Conservation (phyloP, 2,113 vertebrate genomes). For the Thunnus thynnus region DNA sequence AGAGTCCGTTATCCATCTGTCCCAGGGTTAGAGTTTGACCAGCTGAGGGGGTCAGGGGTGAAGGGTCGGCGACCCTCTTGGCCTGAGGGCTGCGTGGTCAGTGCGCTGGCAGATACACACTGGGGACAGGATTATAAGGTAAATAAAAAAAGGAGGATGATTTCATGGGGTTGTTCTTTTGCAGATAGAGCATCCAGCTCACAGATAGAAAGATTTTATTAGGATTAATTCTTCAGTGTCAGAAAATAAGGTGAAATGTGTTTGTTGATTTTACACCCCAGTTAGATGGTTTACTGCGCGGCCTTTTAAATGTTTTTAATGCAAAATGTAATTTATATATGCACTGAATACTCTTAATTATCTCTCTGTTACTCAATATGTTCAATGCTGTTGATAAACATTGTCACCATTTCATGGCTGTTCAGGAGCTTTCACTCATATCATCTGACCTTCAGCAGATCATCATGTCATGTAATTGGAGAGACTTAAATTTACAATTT, state of each 20-base stretch:
- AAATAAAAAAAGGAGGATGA: conserved; percentile 49
- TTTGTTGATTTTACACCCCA: not conserved
- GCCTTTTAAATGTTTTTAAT: not conserved
- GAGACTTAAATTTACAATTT: not conserved
- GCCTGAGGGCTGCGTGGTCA: conserved; percentile 66
- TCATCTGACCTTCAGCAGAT: not conserved
- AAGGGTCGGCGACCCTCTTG: conserved; percentile 65
- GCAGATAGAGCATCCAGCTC: conserved; percentile 13
- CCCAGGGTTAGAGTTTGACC: conserved; percentile 79
- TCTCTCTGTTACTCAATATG: not conserved
- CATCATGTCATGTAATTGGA: not conserved
- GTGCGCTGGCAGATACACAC: conserved; percentile 59
- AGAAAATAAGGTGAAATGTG: not conserved
- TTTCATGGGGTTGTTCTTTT: conserved; percentile 8
- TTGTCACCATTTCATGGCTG: too few species aligned
- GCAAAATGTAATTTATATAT: not conserved
- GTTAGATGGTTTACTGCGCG: not conserved
- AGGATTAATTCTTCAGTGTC: not conserved
- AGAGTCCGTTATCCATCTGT: conserved; percentile 82
- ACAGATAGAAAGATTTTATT: not conserved
- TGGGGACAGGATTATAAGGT: conserved; percentile 50
- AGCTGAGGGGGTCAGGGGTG: conserved; percentile 79
- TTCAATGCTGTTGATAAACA: not conserved
- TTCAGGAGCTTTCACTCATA: too few species aligned
- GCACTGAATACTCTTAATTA: not conserved